Conservation (phyloP, 37 sponge, comb jelly and placozoan genomes). For the Spongilla lacustris region DNA sequence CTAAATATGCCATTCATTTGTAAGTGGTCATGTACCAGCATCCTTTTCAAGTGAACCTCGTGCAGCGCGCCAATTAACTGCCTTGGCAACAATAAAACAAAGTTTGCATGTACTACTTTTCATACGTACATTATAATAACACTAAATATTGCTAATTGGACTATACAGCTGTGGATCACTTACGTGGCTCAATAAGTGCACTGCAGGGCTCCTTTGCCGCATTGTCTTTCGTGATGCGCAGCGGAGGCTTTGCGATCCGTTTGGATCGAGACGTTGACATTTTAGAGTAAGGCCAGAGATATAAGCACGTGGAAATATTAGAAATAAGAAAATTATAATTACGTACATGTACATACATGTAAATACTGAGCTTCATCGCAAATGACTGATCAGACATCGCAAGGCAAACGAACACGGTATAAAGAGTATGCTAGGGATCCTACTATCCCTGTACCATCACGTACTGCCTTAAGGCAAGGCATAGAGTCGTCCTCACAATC, state of each 20-base stretch:
- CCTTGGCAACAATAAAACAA: neutral
- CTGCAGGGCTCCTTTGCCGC: neutral
- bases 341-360: neutral
- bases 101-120: neutral
- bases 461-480: neutral
- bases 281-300: neutral
- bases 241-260: neutral
- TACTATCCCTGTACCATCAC: neutral
- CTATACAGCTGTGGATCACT: neutral
- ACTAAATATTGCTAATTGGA: neutral
- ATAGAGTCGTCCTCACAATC: neutral
- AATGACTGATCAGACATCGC: neutral
- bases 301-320: neutral
- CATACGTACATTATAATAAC: neutral
- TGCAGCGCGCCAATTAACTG: neutral
- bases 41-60: conserved; percentile 1
- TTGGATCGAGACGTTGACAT: neutral
- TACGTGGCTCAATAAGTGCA: neutral
- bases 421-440: neutral
- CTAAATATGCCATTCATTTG: neutral
- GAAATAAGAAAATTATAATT: neutral
- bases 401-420: conserved; percentile 1
- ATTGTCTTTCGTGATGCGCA: too few relatives aligned
- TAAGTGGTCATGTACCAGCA: neutral
- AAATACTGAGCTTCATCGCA: neutral